A percentile compares a stretch with the other conserved stretches of the same genome.
Evolutionary conservation across 2,113 vertebrate species (phyloP).

Genomic region (Erythrolamprus reginae): DNA sequence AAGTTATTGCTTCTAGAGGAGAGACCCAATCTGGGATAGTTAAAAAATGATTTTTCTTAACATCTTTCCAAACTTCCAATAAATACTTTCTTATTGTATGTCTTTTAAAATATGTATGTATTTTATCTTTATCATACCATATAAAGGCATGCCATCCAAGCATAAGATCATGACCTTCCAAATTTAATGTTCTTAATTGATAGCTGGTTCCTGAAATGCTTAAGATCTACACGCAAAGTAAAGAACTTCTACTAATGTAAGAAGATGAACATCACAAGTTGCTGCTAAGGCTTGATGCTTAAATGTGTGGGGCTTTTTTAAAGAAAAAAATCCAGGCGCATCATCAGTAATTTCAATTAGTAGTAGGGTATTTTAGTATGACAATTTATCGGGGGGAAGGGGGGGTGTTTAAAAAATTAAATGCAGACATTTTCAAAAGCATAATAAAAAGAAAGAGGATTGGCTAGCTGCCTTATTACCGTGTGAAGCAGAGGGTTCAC

Average conservation of each 20-base stretch:
- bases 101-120: too few relatives aligned
- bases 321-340: background rate
- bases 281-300: background rate
- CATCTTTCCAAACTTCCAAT: too few relatives aligned
- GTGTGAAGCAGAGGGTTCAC: background rate
- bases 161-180: too few relatives aligned
- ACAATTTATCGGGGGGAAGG: too few relatives aligned
- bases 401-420: too few relatives aligned
- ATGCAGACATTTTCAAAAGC: background rate
- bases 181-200: background rate
- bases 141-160: too few relatives aligned
- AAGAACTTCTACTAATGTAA: background rate
- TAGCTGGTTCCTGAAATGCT: background rate
- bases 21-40: too few relatives aligned
- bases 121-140: too few relatives aligned
- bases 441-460: background rate
- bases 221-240: background rate
- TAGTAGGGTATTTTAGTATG: background rate
- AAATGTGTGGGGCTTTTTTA: background rate
- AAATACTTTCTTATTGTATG: too few relatives aligned
- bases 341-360: background rate
- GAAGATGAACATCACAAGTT: background rate
- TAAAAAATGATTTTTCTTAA: too few relatives aligned
- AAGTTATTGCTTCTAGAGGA: too few relatives aligned
- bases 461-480: too few relatives aligned